A percentile compares a stretch with the other conserved stretches of the same genome.
Conservation (phyloP, 2,113 vertebrate species). For the Bos javanicus region DNA sequence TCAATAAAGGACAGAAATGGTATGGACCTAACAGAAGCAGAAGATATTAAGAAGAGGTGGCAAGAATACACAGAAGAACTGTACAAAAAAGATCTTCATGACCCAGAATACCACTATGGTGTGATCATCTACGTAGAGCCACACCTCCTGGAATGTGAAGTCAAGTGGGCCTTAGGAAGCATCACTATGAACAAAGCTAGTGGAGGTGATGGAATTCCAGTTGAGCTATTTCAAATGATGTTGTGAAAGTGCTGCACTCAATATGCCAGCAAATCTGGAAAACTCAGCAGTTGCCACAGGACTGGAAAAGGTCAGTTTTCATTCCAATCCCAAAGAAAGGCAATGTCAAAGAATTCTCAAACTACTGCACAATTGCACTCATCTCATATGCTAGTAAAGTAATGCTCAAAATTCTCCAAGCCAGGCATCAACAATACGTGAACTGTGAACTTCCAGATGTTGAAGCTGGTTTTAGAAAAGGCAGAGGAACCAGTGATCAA, state of each 20-base stretch:
- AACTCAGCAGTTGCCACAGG: neutral
- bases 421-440: neutral
- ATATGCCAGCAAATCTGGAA: neutral
- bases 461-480: neutral
- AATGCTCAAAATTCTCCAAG: neutral
- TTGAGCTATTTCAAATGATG: neutral
- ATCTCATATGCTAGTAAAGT: neutral
- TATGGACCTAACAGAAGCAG: neutral
- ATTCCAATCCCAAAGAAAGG: neutral
- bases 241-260: neutral
- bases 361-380: fast-evolving
- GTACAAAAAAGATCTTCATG: neutral
- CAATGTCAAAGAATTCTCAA: neutral
- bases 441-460: neutral
- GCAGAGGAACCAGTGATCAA: neutral
- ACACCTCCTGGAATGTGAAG: neutral
- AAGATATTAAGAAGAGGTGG: neutral
- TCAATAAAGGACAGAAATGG: neutral
- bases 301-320: neutral
- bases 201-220: neutral
- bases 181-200: neutral
- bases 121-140: neutral
- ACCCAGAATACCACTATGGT: neutral
- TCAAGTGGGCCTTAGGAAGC: neutral
- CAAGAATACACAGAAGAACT: neutral